These are phyloP conservation scores for Strix uralensis DNA, from an alignment of 2,113 vertebrate species.

Conservation along the genomic window DNA sequence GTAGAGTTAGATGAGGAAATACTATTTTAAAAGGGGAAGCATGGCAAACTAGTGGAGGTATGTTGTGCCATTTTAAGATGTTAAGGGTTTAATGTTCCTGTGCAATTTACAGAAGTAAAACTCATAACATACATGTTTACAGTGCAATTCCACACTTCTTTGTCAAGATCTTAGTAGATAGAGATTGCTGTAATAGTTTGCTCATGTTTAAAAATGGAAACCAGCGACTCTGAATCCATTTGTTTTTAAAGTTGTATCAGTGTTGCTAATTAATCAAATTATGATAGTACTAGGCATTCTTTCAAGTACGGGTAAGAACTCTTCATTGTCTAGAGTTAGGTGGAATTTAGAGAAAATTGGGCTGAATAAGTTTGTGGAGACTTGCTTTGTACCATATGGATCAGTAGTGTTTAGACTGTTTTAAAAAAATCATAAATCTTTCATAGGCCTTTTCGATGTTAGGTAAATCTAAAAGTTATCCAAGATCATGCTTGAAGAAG, in stretches of 20 bases:
- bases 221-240: not conserved
- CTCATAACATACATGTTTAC: not conserved
- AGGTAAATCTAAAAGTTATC: not conserved
- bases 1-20: not conserved
- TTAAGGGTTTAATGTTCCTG: not conserved
- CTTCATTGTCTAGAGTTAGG: not conserved
- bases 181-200: not conserved
- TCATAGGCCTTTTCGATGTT: not conserved
- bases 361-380: not conserved
- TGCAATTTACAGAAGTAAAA: not conserved
- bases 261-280: not conserved
- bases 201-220: not conserved
- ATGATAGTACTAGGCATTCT: not conserved
- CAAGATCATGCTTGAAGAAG: not conserved
- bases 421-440: not conserved
- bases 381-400: not conserved
- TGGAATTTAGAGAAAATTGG: not conserved
- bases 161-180: not conserved
- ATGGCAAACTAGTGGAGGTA: not conserved
- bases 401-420: not conserved
- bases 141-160: not conserved
- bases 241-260: not conserved
- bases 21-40: not conserved
- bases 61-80: not conserved
- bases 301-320: not conserved